phyloP scores from a whole-genome alignment of 2,797 vertebrate species.

The Arctocebus calabarensis region DNA sequence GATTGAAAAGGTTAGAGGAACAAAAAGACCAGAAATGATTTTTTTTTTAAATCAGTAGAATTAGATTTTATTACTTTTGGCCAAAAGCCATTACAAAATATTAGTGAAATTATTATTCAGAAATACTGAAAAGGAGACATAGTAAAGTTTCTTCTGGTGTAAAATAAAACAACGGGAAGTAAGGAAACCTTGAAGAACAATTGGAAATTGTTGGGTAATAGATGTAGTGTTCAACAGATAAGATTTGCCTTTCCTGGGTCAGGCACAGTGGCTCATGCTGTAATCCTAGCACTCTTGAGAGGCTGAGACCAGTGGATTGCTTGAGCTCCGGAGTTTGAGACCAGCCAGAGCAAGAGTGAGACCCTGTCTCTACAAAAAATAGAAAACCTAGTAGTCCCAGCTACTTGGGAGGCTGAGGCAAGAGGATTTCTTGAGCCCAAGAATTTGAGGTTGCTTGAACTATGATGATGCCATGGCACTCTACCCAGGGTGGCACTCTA shows the following conservation, averaged over 20 bases:
- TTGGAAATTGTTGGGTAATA: neutral
- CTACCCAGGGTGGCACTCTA: too few relatives aligned
- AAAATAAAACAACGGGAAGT: conserved; percentile 33
- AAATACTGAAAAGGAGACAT: conserved; percentile 16
- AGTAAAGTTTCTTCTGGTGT: neutral
- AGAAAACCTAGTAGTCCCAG: too few relatives aligned
- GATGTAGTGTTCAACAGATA: neutral
- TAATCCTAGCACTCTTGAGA: too few relatives aligned
- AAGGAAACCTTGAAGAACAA: conserved; percentile 33
- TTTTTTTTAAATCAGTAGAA: neutral
- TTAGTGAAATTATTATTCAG: conserved; percentile 9
- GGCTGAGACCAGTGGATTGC: too few relatives aligned
- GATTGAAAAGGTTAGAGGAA: neutral
- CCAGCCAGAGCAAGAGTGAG: too few relatives aligned
- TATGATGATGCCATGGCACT: too few relatives aligned
- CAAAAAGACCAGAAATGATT: neutral
- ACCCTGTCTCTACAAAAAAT: too few relatives aligned
- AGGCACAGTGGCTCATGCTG: too few relatives aligned
- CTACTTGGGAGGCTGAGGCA: too few relatives aligned
- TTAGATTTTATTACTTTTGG: conserved; percentile 47
- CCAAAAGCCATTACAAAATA: neutral
- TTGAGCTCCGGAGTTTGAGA: too few relatives aligned
- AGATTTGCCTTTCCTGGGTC: neutral
- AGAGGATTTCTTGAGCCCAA: too few relatives aligned
- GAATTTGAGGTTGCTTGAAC: too few relatives aligned